phyloP scores from a whole-genome alignment of 2,888 invertebrate genomes.

The Aspidapion aeneum region DNA sequence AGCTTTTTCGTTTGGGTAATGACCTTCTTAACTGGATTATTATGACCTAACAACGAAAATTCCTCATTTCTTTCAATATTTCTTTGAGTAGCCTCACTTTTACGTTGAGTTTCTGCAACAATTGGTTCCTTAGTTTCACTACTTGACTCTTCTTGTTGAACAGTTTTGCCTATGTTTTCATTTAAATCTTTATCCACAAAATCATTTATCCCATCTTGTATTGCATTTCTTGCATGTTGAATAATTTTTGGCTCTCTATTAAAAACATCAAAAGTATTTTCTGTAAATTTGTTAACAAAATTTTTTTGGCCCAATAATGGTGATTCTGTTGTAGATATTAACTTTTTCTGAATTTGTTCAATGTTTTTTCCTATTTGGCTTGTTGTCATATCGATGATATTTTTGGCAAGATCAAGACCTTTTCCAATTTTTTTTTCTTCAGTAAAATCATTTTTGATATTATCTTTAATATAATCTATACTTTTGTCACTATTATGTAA shows the following conservation, averaged over 20 bases:
- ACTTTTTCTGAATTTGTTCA: not conserved
- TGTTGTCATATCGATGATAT: conserved; percentile 8
- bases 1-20: not conserved
- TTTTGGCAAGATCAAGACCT: conserved; percentile 18
- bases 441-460: conserved; percentile 13
- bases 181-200: not conserved
- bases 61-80: not conserved
- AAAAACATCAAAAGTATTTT: not conserved
- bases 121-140: not conserved
- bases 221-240: no score
- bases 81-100: not conserved
- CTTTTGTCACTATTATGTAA: not conserved
- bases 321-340: not conserved
- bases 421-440: conserved; percentile 10
- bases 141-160: not conserved
- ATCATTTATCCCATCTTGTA: no score
- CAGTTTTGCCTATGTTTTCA: not conserved
- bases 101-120: not conserved
- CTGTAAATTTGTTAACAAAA: not conserved
- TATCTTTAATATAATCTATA: not conserved
- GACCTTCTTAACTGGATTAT: not conserved
- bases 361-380: not conserved
- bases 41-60: not conserved
- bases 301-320: not conserved
- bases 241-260: no score